Conservation (phyloP, 2,797 vertebrate species). For the Acanthurus lineatus region DNA sequence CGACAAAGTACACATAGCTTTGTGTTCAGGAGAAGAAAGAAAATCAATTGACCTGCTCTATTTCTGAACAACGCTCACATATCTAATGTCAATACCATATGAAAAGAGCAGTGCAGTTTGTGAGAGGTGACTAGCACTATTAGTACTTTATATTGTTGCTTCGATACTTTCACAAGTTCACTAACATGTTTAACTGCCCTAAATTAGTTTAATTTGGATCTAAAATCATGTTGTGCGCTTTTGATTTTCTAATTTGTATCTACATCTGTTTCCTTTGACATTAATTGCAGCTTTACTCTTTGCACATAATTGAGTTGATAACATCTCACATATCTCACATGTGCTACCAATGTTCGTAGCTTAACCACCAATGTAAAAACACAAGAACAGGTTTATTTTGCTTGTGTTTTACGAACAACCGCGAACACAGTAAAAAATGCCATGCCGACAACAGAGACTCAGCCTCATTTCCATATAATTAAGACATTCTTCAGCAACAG, state of each 20-base stretch:
- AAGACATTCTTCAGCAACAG: constrained; percentile 70
- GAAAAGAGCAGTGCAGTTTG: not conserved
- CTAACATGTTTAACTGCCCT: too few relatives aligned
- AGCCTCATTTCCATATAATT: constrained; percentile 74
- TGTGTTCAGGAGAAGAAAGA: constrained; percentile 45
- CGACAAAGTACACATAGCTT: constrained; percentile 56
- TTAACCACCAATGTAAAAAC: constrained; percentile 30
- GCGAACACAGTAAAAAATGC: constrained; percentile 54
- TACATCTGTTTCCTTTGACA: not conserved
- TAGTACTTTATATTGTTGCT: too few relatives aligned
- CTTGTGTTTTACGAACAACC: constrained; percentile 60
- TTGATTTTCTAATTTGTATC: too few relatives aligned
- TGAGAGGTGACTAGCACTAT: not conserved
- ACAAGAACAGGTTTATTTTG: constrained; percentile 48
- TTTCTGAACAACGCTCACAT: constrained; percentile 21
- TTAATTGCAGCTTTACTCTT: not conserved
- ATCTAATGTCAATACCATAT: constrained; percentile 37
- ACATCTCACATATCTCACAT: constrained; percentile 22
- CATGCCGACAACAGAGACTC: constrained; percentile 50
- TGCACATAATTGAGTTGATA: constrained; percentile 10
- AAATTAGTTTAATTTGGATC: too few relatives aligned
- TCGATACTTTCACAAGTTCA: too few relatives aligned
- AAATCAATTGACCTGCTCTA: constrained; percentile 21
- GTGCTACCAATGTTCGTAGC: constrained; percentile 23
- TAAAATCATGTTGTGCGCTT: too few relatives aligned